phyloP scores from a whole-genome alignment of 2,113 vertebrate species.

The Cygnus atratus region DNA sequence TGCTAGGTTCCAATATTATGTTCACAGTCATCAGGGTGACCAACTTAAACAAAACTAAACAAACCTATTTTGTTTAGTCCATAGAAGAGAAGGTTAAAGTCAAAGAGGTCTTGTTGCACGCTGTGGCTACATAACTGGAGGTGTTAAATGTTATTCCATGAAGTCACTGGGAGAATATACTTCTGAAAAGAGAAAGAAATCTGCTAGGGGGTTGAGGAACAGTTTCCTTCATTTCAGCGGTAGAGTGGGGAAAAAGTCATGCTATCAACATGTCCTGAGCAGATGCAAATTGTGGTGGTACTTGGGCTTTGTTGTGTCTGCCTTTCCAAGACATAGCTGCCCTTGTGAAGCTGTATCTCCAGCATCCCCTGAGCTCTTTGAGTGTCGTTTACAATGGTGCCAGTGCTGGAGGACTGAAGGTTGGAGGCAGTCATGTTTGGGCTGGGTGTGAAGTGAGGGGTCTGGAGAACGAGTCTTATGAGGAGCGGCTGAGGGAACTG shows the following conservation, averaged over 20 bases:
- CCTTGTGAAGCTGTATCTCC: not conserved
- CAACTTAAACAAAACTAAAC: not conserved
- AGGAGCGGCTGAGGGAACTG: no score
- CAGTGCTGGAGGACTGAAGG: not conserved
- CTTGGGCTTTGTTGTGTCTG: constrained; percentile 11
- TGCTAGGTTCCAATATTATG: not conserved
- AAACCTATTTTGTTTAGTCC: not conserved
- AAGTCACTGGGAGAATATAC: not conserved
- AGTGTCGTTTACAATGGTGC: not conserved
- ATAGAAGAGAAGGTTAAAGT: not conserved
- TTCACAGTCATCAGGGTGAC: not conserved
- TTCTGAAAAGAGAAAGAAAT: not conserved
- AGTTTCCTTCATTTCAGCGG: not conserved
- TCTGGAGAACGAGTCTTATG: no score
- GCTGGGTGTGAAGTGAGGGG: not conserved
- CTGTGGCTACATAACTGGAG: not conserved
- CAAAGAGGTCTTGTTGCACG: not conserved
- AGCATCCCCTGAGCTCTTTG: not conserved
- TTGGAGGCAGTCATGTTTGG: not conserved
- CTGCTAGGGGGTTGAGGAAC: not conserved
- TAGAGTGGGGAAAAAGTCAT: not conserved
- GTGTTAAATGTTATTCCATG: not conserved
- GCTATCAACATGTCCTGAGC: not conserved
- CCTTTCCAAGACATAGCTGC: not conserved
- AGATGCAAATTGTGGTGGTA: not conserved